These are phyloP conservation scores for Eupithecia dodoneata DNA, from an alignment of 2,888 invertebrate species.

Conservation along the genomic window DNA sequence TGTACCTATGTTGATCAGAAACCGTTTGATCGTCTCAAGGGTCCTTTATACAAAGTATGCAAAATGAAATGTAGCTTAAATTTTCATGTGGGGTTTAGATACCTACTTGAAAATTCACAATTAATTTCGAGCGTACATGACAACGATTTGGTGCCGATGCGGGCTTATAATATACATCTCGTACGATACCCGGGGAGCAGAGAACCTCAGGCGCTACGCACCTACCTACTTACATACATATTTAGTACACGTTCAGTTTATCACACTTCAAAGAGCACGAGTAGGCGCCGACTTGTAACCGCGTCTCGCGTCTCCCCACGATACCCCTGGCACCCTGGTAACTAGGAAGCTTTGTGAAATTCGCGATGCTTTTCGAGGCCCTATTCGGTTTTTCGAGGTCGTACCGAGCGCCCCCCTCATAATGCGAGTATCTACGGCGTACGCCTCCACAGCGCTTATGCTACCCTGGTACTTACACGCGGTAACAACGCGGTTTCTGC, in stretches of 20 bases:
- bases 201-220: conserved; percentile 59
- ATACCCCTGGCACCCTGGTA: conserved; percentile 63
- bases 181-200: conserved; percentile 42
- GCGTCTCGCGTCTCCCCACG: conserved; percentile 70
- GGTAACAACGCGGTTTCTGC: conserved; percentile 66
- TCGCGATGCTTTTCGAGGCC: conserved; percentile 77
- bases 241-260: conserved; percentile 74
- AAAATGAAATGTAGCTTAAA: conserved; percentile 21
- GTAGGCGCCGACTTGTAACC: conserved; percentile 72
- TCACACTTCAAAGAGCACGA: conserved; percentile 80
- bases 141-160: conserved; percentile 30
- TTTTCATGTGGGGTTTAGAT: conserved; percentile 25
- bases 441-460: conserved; percentile 51
- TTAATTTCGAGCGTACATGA: conserved; percentile 33
- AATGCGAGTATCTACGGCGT: conserved; percentile 58
- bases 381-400: conserved; percentile 81
- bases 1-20: not conserved
- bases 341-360: conserved; percentile 81
- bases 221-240: conserved; percentile 62
- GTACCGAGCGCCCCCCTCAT: conserved; percentile 59
- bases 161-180: conserved; percentile 44
- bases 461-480: conserved; percentile 52
- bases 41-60: conserved; percentile 17
- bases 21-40: conserved; percentile 23
- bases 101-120: conserved; percentile 37